Conservation (phyloP, 2,888 invertebrate species). For the Drosophila siamana region DNA sequence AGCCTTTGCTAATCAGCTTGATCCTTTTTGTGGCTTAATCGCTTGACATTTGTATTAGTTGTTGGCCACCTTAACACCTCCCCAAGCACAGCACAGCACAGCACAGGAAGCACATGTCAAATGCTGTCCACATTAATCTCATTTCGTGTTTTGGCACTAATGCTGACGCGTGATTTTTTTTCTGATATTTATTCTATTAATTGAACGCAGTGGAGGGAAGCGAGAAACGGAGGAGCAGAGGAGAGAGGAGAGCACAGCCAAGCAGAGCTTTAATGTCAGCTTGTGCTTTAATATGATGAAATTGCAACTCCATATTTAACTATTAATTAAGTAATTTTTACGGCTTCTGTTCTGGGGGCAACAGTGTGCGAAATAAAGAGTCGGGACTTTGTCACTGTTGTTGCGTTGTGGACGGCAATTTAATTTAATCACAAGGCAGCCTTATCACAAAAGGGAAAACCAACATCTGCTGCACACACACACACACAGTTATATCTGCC, state of each 20-base stretch:
- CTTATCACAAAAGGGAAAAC: slow-evolving; percentile 63
- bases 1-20: slow-evolving; percentile 81
- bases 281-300: slow-evolving; percentile 6
- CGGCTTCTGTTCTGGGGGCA: neutral
- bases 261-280: neutral
- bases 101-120: slow-evolving; percentile 54
- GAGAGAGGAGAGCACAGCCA: too few relatives aligned
- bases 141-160: slow-evolving; percentile 62
- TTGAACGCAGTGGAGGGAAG: slow-evolving; percentile 45
- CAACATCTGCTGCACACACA: slow-evolving; percentile 57
- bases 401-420: slow-evolving; percentile 63
- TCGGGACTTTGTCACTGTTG: slow-evolving; percentile 19
- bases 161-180: slow-evolving; percentile 65
- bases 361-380: neutral
- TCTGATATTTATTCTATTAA: slow-evolving; percentile 65
- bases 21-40: slow-evolving; percentile 82
- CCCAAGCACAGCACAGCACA: too few relatives aligned
- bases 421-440: slow-evolving; percentile 77
- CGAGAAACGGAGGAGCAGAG: neutral
- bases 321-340: slow-evolving; percentile 6
- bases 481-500: slow-evolving; percentile 10
- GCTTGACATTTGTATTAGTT: slow-evolving; percentile 81
- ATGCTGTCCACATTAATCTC: slow-evolving; percentile 72
- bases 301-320: neutral
- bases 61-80: slow-evolving; percentile 49